Evolutionary conservation across 2,888 invertebrate species (phyloP), one percentile per base, ranked within the genome.

Genomic region (Dynastes hyllus): DNA sequence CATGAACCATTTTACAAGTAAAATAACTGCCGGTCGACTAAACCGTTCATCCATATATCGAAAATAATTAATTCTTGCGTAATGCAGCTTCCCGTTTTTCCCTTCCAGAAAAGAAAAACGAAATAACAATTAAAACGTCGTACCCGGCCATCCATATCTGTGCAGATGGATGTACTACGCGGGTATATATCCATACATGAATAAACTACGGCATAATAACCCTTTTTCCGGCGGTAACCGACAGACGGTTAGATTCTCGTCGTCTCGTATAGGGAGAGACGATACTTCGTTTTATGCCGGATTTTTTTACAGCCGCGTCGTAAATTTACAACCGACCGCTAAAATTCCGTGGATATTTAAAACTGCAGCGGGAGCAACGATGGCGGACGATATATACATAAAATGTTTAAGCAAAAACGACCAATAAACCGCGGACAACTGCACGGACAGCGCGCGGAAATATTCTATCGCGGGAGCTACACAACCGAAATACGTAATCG

Each of bases 341-440:
- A 8, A 58, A 58, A 58, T 22, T 58, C 22, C 22, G 55, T 8
- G 22, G 16, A 22, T 58, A 58, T 58, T 58, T 58, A 58, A 58
- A 58, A 22, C 55, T 58, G 22, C 22, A 58, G 22, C 55, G 55
- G 22, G 22, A 58, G 22, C 9, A 11, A 11, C 11, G 11, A 11
- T 22, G 55, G 16, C 16, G 16, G 5, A 22, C 51, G 51, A 37
- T 37, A 37, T 53, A n/a, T n/a, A 58, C 16, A 58, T 58, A 16
- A 58, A 58, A 58, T 58, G 55, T 58, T 58, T 58, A 58, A 58
- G 55, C 22, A 58, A 58, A 58, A 58, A 58, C 55, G 55, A 58
- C 16, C 55, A 58, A 58, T 58, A 58, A 58, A 16, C 55, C 16
- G 55, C 55, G n/a, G 55, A 55, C n/a, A 55, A 16, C n/a, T 55